Base-by-base conservation (phyloP, 92 coral and sea anemone species). In the Scolanthus callimorphus region DNA sequence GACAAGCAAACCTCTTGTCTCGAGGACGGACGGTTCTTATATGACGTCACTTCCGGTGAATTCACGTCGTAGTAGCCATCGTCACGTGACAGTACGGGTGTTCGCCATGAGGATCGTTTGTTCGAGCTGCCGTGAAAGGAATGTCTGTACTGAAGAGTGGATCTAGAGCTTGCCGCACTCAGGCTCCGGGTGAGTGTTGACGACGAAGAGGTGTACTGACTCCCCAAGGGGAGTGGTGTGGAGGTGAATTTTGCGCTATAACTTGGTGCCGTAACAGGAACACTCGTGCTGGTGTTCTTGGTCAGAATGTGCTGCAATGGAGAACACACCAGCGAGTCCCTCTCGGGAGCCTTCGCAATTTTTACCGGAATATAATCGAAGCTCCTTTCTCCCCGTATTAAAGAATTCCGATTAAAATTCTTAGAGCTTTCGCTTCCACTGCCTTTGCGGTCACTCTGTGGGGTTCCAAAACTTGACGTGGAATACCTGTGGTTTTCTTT, bases 261-360 rank as follows among this genome's bases (percentile, higher is more conserved):
- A 4, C 52, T 19, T 4, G 52, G 52, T 20, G 52, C 52, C 19
- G 52, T 10, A 10, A 46, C 11, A 21, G 52, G 17, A 4, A 46
- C 52, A 2, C 64, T 68, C 4, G 52, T 68, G 27, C 75, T 60
- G 21, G 87, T 51, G 4, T 74, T 81, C 54, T 63, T 60, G 15
- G 76, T 71, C 55, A 81, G 51, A 17, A 81, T 63, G 19, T 67
- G 81, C 17, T 81, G 67, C 1, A 81, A 56, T 11, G 87, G 82
- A 1, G 87, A 81, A 12, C 74, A 72, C 11, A 41, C 39, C 17
- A 17, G 17, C 15, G 29, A 34, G 3, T 25, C 25, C 21, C 29
- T 56, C n/a, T 29, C 75, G n/a, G 21, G 31, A 17, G 52, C 28
- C 49, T 60, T 25, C 1, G 46, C 64, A 3, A 21, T 13, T 4